Evolutionary conservation across 1,140 invertebrate species (phyloP).

Genomic region (Antheraea mylitta): DNA sequence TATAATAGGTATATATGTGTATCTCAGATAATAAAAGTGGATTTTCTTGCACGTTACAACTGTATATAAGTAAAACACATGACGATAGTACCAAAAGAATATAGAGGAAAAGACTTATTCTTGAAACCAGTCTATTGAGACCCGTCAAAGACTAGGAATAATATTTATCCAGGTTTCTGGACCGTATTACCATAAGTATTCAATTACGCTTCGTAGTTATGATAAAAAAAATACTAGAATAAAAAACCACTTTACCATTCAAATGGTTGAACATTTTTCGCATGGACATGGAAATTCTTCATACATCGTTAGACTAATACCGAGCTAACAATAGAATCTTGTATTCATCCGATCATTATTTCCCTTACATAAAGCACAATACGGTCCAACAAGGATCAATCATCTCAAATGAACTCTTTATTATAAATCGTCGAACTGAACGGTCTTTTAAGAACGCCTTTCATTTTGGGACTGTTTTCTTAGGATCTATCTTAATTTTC

Average conservation of each 20-base stretch:
- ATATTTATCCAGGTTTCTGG: too few relatives aligned
- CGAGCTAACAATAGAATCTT: background rate
- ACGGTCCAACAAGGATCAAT: background rate
- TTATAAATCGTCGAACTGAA: background rate
- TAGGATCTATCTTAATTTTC: background rate
- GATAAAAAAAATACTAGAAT: too few relatives aligned
- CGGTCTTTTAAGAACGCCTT: background rate
- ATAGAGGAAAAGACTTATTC: too few relatives aligned
- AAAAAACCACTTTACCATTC: background rate
- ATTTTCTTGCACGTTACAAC: too few relatives aligned
- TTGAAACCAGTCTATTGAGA: too few relatives aligned
- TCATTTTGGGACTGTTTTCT: background rate
- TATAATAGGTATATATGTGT: too few relatives aligned
- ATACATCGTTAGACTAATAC: background rate
- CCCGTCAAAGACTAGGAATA: too few relatives aligned
- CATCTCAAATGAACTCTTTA: background rate
- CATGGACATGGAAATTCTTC: background rate
- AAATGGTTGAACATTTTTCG: background rate
- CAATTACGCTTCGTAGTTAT: too few relatives aligned
- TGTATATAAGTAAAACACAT: too few relatives aligned
- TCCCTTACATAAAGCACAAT: constrained; percentile 2
- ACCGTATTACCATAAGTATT: too few relatives aligned
- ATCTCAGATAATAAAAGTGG: too few relatives aligned
- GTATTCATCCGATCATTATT: constrained; percentile 2
- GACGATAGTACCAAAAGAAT: too few relatives aligned